Evolutionary conservation across 2,113 vertebrate species (phyloP).

Genomic region (Vulpes vulpes): DNA sequence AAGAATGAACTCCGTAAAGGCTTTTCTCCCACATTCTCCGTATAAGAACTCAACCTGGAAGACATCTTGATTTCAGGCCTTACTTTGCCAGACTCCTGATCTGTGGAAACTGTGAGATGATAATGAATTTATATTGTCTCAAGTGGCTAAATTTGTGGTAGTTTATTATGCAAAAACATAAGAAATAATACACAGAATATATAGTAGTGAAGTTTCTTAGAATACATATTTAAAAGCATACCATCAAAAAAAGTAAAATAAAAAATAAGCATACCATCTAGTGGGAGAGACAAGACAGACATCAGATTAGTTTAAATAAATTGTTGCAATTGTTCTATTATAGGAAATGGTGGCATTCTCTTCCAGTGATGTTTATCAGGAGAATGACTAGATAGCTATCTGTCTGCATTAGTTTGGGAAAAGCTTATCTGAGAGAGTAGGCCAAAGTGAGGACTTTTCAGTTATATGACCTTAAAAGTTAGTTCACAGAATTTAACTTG

Average conservation of each 20-base stretch:
- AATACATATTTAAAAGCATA: not conserved
- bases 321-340: not conserved
- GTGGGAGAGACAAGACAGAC: not conserved
- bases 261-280: not conserved
- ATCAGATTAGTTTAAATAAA: not conserved
- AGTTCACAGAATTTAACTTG: not conserved
- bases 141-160: not conserved
- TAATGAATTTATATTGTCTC: not conserved
- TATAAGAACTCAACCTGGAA: not conserved
- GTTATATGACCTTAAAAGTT: not conserved
- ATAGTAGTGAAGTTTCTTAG: not conserved
- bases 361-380: not conserved
- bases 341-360: not conserved
- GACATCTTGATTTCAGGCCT: not conserved
- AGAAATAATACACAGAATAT: not conserved
- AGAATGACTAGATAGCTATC: not conserved
- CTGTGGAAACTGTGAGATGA: not conserved
- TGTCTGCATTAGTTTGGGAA: not conserved
- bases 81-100: not conserved
- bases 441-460: not conserved
- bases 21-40: not conserved
- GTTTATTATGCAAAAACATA: conserved; percentile 6
- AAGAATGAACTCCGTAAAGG: not conserved
- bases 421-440: not conserved
- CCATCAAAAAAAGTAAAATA: too few relatives aligned